Conservation (phyloP, 2,797 vertebrate genomes). For the Anomalospiza imberbis region DNA sequence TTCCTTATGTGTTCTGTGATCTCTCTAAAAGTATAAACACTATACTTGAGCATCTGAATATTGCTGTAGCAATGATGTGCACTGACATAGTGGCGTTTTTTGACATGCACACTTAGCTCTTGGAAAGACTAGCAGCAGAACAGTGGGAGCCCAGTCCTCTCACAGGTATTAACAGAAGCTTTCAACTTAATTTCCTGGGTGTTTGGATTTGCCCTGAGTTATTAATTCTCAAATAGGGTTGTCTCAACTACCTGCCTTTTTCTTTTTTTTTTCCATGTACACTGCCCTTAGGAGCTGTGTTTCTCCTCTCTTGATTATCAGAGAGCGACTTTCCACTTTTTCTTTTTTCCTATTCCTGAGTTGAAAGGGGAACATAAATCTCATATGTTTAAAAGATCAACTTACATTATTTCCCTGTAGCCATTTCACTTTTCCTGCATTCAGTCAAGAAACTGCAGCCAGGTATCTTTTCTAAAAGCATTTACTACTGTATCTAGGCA, state of each 20-base stretch:
- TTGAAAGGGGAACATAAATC: neutral
- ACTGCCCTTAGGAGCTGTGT: neutral
- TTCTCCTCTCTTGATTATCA: neutral
- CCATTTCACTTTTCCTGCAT: neutral
- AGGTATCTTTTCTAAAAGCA: neutral
- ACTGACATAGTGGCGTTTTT: neutral
- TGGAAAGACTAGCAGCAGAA: neutral
- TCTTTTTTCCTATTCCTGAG: neutral
- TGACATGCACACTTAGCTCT: neutral
- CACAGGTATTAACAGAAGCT: neutral
- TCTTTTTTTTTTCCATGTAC: neutral
- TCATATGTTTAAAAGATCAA: neutral
- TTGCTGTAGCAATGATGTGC: neutral
- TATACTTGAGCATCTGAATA: neutral
- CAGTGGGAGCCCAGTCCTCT: neutral
- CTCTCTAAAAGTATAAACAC: neutral
- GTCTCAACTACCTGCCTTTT: neutral
- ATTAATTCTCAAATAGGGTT: neutral
- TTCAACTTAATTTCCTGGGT: neutral
- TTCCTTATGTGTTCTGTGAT: neutral
- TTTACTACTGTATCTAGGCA: neutral
- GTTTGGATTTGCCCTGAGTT: neutral
- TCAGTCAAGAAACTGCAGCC: neutral
- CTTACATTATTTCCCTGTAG: neutral
- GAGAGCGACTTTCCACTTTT: neutral